Percentiles rank a stretch among this genome's conserved stretches.
Conservation (phyloP, 2,113 vertebrate genomes). For the Felis chaus region DNA sequence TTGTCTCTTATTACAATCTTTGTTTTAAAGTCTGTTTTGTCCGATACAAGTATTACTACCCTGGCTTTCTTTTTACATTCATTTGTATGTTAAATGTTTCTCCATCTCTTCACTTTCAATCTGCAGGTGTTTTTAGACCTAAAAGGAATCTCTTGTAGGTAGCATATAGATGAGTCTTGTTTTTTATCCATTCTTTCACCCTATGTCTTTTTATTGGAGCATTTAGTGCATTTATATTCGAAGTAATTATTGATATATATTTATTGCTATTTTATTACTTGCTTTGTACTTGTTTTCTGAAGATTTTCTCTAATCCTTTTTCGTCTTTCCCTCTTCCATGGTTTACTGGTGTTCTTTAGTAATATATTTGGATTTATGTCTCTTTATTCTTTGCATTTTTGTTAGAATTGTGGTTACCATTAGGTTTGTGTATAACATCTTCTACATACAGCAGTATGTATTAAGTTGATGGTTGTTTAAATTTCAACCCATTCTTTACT, state of each 20-base stretch:
- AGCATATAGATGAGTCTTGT: background rate
- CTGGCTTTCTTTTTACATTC: background rate
- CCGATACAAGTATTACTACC: background rate
- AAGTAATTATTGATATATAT: background rate
- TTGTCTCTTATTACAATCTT: background rate
- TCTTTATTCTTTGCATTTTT: no score
- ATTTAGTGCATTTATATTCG: background rate
- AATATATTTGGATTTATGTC: no score
- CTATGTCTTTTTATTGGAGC: background rate
- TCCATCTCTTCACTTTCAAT: background rate
- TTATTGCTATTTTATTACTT: background rate
- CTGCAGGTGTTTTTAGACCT: background rate
- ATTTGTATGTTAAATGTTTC: background rate
- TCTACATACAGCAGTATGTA: no score
- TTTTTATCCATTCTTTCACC: background rate
- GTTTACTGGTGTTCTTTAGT: no score
- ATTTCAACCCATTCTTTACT: no score
- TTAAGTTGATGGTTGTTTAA: no score
- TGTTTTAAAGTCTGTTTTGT: background rate
- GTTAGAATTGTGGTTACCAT: no score
- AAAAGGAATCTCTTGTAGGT: background rate
- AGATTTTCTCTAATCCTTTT: background rate
- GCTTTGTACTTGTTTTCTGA: background rate
- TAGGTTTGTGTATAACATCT: no score
- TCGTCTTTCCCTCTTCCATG: no score